These are phyloP conservation scores for Zele albiditarsus DNA, from an alignment of 2,888 invertebrate genomes.

Conservation along the genomic window DNA sequence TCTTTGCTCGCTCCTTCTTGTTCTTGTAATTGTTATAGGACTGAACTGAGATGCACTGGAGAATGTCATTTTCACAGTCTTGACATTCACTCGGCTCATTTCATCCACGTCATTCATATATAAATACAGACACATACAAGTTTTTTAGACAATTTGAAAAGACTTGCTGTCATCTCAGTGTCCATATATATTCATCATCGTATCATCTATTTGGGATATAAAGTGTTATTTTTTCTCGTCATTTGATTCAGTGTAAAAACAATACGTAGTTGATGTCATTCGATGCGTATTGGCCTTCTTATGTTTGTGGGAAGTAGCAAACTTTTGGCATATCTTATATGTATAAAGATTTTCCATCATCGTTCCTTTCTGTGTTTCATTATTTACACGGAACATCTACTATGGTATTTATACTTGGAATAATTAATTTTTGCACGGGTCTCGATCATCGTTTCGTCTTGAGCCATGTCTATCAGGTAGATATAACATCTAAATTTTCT, in stretches of 20 bases:
- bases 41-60: not conserved
- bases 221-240: not conserved
- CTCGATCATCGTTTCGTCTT: conserved; percentile 55
- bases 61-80: not conserved
- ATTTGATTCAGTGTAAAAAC: conserved; percentile 44
- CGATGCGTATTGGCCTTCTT: conserved; percentile 2
- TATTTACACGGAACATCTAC: conserved; percentile 70
- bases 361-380: conserved; percentile 34
- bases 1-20: not conserved
- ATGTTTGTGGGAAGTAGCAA: conserved; percentile 56
- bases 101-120: not conserved
- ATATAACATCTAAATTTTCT: conserved; percentile 52
- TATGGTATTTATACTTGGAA: conserved; percentile 54
- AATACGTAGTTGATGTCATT: conserved; percentile 34
- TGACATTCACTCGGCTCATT: not conserved
- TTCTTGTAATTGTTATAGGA: conserved; percentile 10
- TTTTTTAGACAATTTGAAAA: not conserved
- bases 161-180: not conserved
- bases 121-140: not conserved
- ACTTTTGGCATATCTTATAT: conserved; percentile 60
- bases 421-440: conserved; percentile 56
- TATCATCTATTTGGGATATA: not conserved
- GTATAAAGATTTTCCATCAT: conserved; percentile 56
- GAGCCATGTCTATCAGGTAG: conserved; percentile 52
- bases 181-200: not conserved